These are phyloP conservation scores for Spilosoma lubricipeda DNA, from an alignment of 2,888 invertebrate species.

Conservation along the genomic window DNA sequence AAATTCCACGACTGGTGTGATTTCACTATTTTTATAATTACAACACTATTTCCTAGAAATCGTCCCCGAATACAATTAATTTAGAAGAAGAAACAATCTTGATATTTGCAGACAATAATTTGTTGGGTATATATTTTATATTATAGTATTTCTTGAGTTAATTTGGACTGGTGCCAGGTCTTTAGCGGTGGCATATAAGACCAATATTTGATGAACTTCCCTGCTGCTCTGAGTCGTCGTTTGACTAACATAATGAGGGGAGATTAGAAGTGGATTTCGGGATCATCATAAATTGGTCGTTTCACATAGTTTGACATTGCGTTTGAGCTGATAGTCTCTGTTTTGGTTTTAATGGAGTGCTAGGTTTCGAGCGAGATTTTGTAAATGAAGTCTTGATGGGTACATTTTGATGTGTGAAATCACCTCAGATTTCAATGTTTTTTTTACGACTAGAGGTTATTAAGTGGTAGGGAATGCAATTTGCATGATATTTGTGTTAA, in stretches of 20 bases:
- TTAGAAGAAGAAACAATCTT: slow-evolving; percentile 43
- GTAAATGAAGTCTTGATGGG: slow-evolving; percentile 39
- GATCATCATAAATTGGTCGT: slow-evolving; percentile 42
- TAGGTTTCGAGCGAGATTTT: slow-evolving; percentile 34
- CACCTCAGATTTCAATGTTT: slow-evolving; percentile 41
- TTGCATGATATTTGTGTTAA: neutral
- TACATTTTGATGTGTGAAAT: slow-evolving; percentile 22
- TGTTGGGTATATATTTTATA: slow-evolving; percentile 50
- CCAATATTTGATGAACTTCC: slow-evolving; percentile 45
- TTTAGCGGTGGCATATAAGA: slow-evolving; percentile 47
- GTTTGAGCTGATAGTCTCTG: slow-evolving; percentile 38
- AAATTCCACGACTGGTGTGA: slow-evolving; percentile 42
- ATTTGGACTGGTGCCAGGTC: slow-evolving; percentile 54
- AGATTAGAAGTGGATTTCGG: slow-evolving; percentile 33
- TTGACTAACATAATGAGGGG: slow-evolving; percentile 26
- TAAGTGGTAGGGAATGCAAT: slow-evolving; percentile 5
- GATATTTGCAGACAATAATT: slow-evolving; percentile 50
- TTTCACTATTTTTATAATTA: slow-evolving; percentile 54
- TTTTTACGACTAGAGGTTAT: slow-evolving; percentile 28
- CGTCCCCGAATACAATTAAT: slow-evolving; percentile 50
- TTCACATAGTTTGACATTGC: slow-evolving; percentile 47
- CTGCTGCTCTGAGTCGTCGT: slow-evolving; percentile 34
- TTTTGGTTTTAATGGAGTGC: slow-evolving; percentile 44
- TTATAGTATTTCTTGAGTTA: slow-evolving; percentile 45
- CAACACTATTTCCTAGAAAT: slow-evolving; percentile 58